These are phyloP conservation scores for Pithys albifrons DNA, from an alignment of 2,113 vertebrate species.

Conservation along the genomic window DNA sequence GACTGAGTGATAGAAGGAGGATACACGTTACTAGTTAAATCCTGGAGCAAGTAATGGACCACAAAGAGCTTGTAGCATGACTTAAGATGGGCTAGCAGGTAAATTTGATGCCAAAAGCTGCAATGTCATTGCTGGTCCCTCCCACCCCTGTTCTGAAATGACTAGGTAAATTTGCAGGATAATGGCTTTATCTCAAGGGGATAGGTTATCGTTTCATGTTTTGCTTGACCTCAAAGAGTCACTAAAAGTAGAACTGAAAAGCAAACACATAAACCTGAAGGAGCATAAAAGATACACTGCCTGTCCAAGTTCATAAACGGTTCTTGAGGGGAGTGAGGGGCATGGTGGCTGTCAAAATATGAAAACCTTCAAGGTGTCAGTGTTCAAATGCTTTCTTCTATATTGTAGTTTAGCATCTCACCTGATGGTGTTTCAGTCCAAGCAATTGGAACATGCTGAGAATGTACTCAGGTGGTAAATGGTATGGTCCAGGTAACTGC, in stretches of 20 bases:
- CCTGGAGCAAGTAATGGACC: neutral
- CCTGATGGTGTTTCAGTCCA: neutral
- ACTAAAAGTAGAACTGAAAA: neutral
- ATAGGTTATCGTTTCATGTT: neutral
- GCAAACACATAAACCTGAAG: neutral
- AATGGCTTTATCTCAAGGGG: neutral
- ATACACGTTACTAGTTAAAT: neutral
- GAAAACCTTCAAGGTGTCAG: neutral
- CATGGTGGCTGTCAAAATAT: neutral
- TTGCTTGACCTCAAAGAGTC: neutral
- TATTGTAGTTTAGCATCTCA: neutral
- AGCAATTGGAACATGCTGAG: neutral
- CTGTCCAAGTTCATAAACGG: neutral
- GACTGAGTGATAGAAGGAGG: neutral
- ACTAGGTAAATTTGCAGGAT: neutral
- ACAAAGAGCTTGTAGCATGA: neutral
- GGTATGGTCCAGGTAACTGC: neutral
- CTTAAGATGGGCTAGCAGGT: neutral
- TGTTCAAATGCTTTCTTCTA: neutral
- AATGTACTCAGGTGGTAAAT: neutral
- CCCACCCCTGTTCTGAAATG: neutral
- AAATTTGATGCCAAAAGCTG: neutral
- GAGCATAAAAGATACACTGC: neutral
- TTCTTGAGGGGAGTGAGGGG: neutral
- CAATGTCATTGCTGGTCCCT: neutral